Base-by-base conservation (phyloP, 2,797 vertebrate species). In the Erpetoichthys calabaricus region DNA sequence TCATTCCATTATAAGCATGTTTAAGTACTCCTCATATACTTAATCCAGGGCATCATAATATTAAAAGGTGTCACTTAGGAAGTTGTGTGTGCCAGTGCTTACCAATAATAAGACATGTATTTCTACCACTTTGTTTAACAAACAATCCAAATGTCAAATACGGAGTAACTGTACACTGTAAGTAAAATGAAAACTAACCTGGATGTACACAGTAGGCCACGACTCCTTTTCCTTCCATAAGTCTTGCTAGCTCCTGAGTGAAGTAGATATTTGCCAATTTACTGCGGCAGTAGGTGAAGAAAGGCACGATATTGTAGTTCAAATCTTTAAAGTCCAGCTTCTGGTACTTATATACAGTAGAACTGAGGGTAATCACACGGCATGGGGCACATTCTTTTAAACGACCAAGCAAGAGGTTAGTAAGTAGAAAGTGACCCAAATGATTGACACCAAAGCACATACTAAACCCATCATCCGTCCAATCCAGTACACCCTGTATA, bases 251-350 rank as follows among this genome's bases (percentile, higher is more conserved):
- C 52, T 89, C 86, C 64, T 84, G 81, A 54, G 80, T 87, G 71
- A 89, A 88, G 73, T 87, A 87, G 64, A 87, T 76, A 70, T 88
- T 88, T 47, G 86, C 85, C 72, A 89, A 75, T 65, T 89, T 89
- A 70, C 86, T 89, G 64, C 86, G 84, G 67, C 82, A 83, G 73
- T 85, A 87, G 45, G 86, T 83, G 72, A 87, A 87, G 60, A 89
- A 84, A 6, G 84, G 86, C 61, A 86, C 69, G 45, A 85, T 77
- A 66, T 87, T 89, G 76, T 88, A 87, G 73, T 88, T 89, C 55
- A 89, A 77, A 66, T 88, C 83, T 64, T 85, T 76, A 58, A 89
- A 86, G 75, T 89, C 67, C 67, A 89, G 73, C 58, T 78, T 87
- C 67, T 86, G 86, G 73, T 84, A 87, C 67, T 84, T 87, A 73